A percentile compares a stretch with the other conserved stretches of the same genome.
These are phyloP conservation scores for Brenthis daphne DNA, from an alignment of 2,888 invertebrate genomes.

Conservation along the genomic window DNA sequence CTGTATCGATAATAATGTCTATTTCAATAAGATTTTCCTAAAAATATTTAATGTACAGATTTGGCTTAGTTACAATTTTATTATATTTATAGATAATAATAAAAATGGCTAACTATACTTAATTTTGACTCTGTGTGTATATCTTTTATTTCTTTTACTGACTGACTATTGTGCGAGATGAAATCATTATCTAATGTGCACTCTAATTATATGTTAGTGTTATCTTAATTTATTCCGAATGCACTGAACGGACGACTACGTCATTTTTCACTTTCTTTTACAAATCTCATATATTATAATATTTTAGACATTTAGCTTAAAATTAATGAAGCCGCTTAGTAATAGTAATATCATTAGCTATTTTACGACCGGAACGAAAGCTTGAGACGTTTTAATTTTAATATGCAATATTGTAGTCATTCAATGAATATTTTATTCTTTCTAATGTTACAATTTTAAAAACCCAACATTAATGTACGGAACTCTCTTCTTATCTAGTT, in stretches of 20 bases:
- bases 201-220: constrained; percentile 1
- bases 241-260: constrained; percentile 6
- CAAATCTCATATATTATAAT: constrained; percentile 25
- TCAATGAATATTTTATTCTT: background rate
- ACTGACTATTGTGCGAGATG: too few relatives aligned
- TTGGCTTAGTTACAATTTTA: too few relatives aligned
- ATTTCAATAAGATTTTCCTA: too few relatives aligned
- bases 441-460: too few relatives aligned
- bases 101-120: too few relatives aligned
- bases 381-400: constrained; percentile 1
- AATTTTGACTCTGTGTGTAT: too few relatives aligned
- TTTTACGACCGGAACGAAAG: constrained; percentile 25
- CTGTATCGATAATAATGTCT: too few relatives aligned
- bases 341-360: constrained; percentile 13
- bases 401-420: background rate
- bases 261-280: constrained; percentile 28
- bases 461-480: too few relatives aligned
- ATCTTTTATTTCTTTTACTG: too few relatives aligned
- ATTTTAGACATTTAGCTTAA: constrained; percentile 27
- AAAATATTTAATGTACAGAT: too few relatives aligned
- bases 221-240: constrained; percentile 11
- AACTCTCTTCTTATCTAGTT: too few relatives aligned
- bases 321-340: constrained; percentile 22
- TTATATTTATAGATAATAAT: too few relatives aligned
- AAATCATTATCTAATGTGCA: background rate